Conservation (phyloP, 2,797 vertebrate genomes). For the Cygnus olor region DNA sequence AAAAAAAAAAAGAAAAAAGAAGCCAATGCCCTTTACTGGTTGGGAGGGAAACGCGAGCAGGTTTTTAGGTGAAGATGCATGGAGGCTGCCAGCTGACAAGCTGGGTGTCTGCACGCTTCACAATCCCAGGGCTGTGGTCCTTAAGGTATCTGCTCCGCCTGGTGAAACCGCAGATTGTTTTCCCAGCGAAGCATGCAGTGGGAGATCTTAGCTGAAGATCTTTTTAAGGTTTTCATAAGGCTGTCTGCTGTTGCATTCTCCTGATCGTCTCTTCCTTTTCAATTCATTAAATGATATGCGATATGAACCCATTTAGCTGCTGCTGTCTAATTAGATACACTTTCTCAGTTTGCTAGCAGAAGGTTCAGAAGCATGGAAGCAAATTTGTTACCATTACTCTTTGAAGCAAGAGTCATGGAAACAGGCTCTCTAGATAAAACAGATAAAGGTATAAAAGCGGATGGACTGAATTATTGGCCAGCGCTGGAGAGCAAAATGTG, state of each 20-base stretch:
- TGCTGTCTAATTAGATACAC: not conserved
- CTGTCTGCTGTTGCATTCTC: not conserved
- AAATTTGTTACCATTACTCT: not conserved
- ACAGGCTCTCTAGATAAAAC: not conserved
- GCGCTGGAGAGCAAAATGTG: not conserved
- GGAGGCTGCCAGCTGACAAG: not conserved
- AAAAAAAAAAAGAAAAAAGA: not conserved
- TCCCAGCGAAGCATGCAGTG: too few relatives aligned
- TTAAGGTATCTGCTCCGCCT: too few relatives aligned
- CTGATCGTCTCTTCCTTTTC: not conserved
- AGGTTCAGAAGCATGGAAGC: not conserved
- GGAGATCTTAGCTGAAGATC: not conserved
- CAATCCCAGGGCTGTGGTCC: not conserved
- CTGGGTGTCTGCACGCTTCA: not conserved
- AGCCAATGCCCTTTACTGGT: not conserved
- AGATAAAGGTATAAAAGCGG: not conserved
- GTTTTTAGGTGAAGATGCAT: conserved; percentile 8
- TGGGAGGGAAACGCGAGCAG: not conserved
- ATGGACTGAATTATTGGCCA: rapidly evolving
- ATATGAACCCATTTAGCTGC: not conserved
- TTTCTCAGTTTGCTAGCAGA: not conserved
- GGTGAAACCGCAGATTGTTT: not conserved
- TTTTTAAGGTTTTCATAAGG: not conserved
- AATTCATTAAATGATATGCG: not conserved
- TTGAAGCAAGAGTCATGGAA: not conserved